A percentile compares a stretch with the other conserved stretches of the same genome.
Evolutionary conservation across 2,888 invertebrate species (phyloP).

Genomic region (Lottia scabra): DNA sequence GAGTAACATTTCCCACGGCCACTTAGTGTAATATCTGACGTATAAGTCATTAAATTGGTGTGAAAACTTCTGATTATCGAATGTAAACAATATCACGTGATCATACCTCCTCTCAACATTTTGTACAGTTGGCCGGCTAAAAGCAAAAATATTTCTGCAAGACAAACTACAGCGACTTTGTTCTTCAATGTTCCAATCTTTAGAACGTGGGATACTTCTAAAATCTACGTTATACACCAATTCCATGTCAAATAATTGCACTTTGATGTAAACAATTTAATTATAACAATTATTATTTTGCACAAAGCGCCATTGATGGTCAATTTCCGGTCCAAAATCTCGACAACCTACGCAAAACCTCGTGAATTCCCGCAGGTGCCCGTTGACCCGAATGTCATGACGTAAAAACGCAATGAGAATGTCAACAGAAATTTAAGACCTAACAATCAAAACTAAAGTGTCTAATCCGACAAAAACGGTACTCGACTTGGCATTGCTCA

Average conservation of each 20-base stretch:
- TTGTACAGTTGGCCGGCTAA: slow-evolving; percentile 32
- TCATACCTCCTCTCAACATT: not conserved
- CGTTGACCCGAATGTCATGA: not conserved
- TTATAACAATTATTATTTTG: not conserved
- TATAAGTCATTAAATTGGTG: too few relatives aligned
- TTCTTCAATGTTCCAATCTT: slow-evolving; percentile 58
- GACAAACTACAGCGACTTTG: slow-evolving; percentile 51
- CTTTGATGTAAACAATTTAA: not conserved
- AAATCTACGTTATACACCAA: slow-evolving; percentile 45
- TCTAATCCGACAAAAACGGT: too few relatives aligned
- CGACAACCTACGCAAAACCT: not conserved
- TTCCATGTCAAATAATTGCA: slow-evolving; percentile 33
- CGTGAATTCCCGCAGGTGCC: not conserved
- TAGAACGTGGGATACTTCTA: slow-evolving; percentile 28
- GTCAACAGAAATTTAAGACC: too few relatives aligned
- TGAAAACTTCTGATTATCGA: not conserved
- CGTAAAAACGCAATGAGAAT: too few relatives aligned
- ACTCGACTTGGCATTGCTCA: too few relatives aligned
- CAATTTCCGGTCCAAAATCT: not conserved
- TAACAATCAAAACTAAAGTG: too few relatives aligned
- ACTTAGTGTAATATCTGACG: too few relatives aligned
- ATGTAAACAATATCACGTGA: not conserved
- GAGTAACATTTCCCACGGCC: too few relatives aligned
- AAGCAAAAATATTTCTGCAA: slow-evolving; percentile 55
- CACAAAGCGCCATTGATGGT: not conserved